These are phyloP conservation scores for Austrolebias charrua DNA, from an alignment of 2,797 vertebrate genomes.

Conservation along the genomic window DNA sequence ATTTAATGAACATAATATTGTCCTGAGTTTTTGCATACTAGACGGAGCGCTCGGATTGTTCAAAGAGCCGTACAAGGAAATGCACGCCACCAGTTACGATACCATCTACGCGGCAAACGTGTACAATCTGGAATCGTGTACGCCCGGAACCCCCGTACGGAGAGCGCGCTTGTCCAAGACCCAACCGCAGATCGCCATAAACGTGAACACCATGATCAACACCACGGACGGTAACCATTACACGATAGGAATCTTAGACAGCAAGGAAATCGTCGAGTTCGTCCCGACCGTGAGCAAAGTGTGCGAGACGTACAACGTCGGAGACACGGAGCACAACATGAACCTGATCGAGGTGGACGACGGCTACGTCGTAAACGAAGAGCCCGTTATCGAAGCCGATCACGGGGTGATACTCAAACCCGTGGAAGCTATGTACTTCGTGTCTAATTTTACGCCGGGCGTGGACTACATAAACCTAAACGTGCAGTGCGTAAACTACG, in stretches of 20 bases:
- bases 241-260: constrained; percentile 18
- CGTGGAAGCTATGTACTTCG: accelerated
- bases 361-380: not conserved
- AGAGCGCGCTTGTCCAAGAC: accelerated
- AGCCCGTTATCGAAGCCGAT: constrained; percentile 2
- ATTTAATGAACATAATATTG: too few relatives aligned
- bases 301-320: not conserved
- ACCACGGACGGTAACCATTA: constrained; percentile 14
- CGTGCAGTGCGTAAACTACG: constrained; percentile 12
- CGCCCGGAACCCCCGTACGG: constrained; percentile 1
- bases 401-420: too few relatives aligned
- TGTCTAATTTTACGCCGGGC: constrained; percentile 25
- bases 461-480: constrained; percentile 37
- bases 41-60: constrained; percentile 25
- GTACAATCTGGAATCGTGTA: constrained; percentile 21
- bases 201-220: constrained; percentile 18
- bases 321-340: not conserved
- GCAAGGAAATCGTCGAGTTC: not conserved
- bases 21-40: too few relatives aligned
- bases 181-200: constrained; percentile 6
- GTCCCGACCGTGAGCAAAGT: constrained; percentile 14
- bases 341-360: constrained; percentile 13
- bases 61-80: constrained; percentile 23
- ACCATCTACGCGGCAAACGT: constrained; percentile 16
- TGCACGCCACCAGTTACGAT: constrained; percentile 34